These are phyloP conservation scores for Stegana nigrithorax DNA, from an alignment of 2,888 invertebrate species.

Conservation along the genomic window DNA sequence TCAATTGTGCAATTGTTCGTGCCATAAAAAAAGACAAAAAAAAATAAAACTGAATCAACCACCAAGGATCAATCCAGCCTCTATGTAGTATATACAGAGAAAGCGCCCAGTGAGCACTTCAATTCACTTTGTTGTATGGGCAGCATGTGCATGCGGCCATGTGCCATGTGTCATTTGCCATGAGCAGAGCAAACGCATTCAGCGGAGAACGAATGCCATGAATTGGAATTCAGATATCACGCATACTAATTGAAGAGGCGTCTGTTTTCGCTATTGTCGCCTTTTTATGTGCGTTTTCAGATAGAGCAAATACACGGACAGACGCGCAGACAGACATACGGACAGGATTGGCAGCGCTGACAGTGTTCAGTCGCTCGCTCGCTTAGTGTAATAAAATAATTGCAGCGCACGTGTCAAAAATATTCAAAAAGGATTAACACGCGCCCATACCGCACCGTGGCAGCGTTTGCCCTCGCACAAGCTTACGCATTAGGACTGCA, in stretches of 20 bases:
- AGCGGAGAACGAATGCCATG: neutral
- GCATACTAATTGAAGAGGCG: conserved; percentile 36
- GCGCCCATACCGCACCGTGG: no score
- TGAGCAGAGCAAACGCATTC: neutral
- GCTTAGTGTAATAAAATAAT: conserved; percentile 62
- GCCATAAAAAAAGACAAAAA: neutral
- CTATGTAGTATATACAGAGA: no score
- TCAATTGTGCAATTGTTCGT: conserved; percentile 44
- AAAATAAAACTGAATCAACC: neutral
- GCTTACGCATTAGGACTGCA: no score
- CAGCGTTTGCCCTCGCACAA: no score
- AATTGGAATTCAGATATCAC: conserved; percentile 21
- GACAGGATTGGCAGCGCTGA: conserved; percentile 29
- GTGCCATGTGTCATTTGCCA: conserved; percentile 21
- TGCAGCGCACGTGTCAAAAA: conserved; percentile 65
- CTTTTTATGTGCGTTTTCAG: conserved; percentile 27
- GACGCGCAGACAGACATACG: no score
- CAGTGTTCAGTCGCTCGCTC: conserved; percentile 25
- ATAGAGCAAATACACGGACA: no score
- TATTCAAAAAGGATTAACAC: conserved; percentile 59
- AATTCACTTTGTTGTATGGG: neutral
- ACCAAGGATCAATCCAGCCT: no score
- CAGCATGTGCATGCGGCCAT: neutral
- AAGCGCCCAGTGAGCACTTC: no score
- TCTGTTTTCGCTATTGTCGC: conserved; percentile 23